Base-by-base conservation (phyloP, 2,113 vertebrate species). In the Coptodon bakossiorum region DNA sequence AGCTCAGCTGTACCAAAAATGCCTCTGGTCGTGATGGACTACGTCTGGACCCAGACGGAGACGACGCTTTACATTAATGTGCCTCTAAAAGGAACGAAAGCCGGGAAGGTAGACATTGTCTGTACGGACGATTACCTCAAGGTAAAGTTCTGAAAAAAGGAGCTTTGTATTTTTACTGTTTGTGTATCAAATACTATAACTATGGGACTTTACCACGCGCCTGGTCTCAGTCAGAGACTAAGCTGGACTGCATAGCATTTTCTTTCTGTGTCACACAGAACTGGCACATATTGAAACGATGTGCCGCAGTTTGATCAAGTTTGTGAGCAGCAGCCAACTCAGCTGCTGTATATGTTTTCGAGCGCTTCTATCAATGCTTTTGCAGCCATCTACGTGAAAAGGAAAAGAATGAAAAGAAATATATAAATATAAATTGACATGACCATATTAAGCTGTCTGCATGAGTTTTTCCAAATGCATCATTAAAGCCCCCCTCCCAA, bases 91-190 rank as follows among this genome's bases (percentile, higher is more conserved):
- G 97, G 97, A 14, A 92, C 92, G 2, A 94, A 85, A 53, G 89
- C 68, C 16, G 91, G 88, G 1, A 87, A 93, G 5, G 96, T 96
- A 22, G 95, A 96, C 92, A 93, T 99, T 24, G 90, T 98, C 83
- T 98, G 96, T 50, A 93, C 97, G 1, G 98, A 98, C 7, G 95
- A 88, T 16, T 99, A 98, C 83, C 61, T 99, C 36, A 99, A 99
- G 98, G 98, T 98, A 90, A 86, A 87, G 6, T 22, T 73, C 8
- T 27, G 13, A 11, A 45, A 45, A 45, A 2, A 73, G 3, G 22
- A 73, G 38, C 24, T 24, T 43, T 71, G n/a, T 43, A 6, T 45
- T 73, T 73, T 45, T 45, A 73, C 38, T 17, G 12, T 24, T 71
- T 71, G 5, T 45, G 38, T 27, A 73, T 16, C 11, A 68, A 68